Conservation (phyloP, 2,888 invertebrate species). For the Nephrotoma appendiculata region DNA sequence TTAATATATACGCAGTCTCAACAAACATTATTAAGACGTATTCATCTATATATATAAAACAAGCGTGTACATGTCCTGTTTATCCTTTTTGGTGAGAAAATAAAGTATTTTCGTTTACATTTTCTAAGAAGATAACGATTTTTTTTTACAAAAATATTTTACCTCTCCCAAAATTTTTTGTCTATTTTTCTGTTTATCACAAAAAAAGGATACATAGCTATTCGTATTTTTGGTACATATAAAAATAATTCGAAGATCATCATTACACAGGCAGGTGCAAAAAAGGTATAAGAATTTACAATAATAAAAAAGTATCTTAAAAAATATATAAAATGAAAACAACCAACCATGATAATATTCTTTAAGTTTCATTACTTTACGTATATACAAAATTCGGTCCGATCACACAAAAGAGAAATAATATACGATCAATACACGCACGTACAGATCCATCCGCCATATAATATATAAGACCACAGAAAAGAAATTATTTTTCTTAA, state of each 20-base stretch:
- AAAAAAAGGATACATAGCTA: background rate
- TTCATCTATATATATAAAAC: background rate
- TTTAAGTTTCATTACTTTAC: background rate
- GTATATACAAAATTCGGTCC: background rate
- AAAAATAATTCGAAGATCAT: background rate
- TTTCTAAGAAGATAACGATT: background rate
- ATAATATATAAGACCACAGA: background rate
- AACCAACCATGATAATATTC: background rate
- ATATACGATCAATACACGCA: background rate
- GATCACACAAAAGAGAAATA: background rate
- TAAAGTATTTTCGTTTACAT: background rate
- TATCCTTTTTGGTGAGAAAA: background rate
- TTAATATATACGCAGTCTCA: background rate
- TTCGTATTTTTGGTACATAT: background rate
- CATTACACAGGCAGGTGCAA: background rate
- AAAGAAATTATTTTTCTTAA: background rate
- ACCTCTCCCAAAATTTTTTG: background rate
- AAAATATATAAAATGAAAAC: background rate
- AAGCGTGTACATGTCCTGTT: background rate
- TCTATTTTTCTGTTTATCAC: background rate
- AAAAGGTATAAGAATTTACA: background rate
- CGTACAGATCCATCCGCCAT: background rate
- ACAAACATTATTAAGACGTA: background rate
- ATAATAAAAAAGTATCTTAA: background rate
- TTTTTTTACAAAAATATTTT: background rate